A percentile compares a stretch with the other conserved stretches of the same genome.
Evolutionary conservation across 2,113 vertebrate genomes (phyloP).

Genomic region (Cheilinus undulatus): DNA sequence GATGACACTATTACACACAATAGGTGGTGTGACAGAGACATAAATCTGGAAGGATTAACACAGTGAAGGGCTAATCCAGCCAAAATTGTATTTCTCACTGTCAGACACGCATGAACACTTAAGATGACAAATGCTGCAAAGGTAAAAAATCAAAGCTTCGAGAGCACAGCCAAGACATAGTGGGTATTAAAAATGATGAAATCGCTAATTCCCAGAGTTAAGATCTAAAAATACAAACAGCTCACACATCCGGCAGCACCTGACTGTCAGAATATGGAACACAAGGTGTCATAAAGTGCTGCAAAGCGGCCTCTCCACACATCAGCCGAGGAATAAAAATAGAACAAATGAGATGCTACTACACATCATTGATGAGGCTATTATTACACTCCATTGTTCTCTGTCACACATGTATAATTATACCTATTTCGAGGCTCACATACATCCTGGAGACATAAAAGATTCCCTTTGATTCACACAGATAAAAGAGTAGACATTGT

Average conservation of each 20-base stretch:
- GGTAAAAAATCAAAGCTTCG: constrained; percentile 10
- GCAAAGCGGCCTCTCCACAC: constrained; percentile 16
- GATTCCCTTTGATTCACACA: constrained; percentile 36
- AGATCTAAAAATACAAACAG: constrained; percentile 33
- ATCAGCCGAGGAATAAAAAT: constrained; percentile 32
- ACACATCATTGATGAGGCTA: constrained; percentile 44
- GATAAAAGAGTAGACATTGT: constrained; percentile 42
- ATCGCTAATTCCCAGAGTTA: constrained; percentile 3
- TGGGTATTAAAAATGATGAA: constrained; percentile 9
- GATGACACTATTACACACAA: background rate
- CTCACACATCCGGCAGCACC: constrained; percentile 12
- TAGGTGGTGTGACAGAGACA: constrained; percentile 19
- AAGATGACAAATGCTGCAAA: constrained; percentile 28
- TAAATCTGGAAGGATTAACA: constrained; percentile 33
- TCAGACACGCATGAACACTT: background rate
- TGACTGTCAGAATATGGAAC: constrained; percentile 24
- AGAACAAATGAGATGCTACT: constrained; percentile 44
- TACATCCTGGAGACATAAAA: constrained; percentile 1
- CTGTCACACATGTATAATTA: background rate
- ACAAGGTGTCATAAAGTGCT: constrained; percentile 20
- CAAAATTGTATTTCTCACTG: background rate
- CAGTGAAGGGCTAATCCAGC: constrained; percentile 24
- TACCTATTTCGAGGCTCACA: background rate
- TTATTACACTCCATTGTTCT: constrained; percentile 13
- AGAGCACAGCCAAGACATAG: background rate